Conservation (phyloP, 1,140 invertebrate genomes). For the Hycleus phaleratus region DNA sequence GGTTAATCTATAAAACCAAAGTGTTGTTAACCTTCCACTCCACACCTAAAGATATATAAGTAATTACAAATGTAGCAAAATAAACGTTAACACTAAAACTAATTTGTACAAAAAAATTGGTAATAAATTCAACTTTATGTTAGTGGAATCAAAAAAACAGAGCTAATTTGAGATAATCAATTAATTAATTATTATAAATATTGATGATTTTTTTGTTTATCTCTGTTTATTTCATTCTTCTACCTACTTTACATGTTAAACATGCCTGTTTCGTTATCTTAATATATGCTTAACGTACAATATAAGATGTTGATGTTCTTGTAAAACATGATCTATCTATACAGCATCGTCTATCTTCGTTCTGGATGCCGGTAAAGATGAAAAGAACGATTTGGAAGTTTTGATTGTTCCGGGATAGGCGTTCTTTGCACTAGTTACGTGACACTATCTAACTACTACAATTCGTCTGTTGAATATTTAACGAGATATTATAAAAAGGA, state of each 20-base stretch:
- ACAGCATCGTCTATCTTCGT: slow-evolving; percentile 9
- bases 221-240: too few species aligned
- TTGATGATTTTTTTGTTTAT: too few species aligned
- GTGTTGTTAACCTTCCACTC: background rate
- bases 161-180: too few species aligned
- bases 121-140: slow-evolving; percentile 12
- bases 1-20: background rate
- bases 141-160: slow-evolving; percentile 4
- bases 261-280: background rate
- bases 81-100: slow-evolving; percentile 1
- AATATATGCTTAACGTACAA: slow-evolving; percentile 13
- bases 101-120: slow-evolving; percentile 7
- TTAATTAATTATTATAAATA: too few species aligned
- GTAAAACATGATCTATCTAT: slow-evolving; percentile 5
- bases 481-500: background rate
- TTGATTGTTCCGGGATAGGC: slow-evolving; percentile 20
- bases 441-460: slow-evolving; percentile 7
- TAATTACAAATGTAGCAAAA: slow-evolving; percentile 4
- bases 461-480: slow-evolving; percentile 22
- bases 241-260: background rate
- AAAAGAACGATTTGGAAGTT: slow-evolving; percentile 15
- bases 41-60: slow-evolving; percentile 8
- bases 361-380: slow-evolving; percentile 4
- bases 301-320: slow-evolving; percentile 5
- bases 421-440: slow-evolving; percentile 21